Conservation (phyloP, 2,888 invertebrate genomes). For the Hydriomena furcata region DNA sequence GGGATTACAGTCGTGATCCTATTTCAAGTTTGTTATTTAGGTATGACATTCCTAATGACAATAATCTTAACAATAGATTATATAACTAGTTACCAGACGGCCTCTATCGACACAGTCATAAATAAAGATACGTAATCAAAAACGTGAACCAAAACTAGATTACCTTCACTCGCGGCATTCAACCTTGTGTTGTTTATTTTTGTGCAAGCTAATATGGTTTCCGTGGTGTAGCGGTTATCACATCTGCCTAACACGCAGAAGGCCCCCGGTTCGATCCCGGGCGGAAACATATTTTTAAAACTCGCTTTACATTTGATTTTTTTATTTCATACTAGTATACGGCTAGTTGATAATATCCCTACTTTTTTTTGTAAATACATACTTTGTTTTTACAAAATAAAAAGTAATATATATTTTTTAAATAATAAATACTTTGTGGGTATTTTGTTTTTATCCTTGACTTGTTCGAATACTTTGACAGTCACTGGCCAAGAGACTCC, state of each 20-base stretch:
- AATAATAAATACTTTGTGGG: neutral
- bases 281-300: constrained; percentile 85
- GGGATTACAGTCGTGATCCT: no score
- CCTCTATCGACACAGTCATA: constrained; percentile 20
- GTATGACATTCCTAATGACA: neutral
- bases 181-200: constrained; percentile 4
- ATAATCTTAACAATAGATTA: constrained; percentile 1
- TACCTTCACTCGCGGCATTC: constrained; percentile 29
- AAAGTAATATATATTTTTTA: no score
- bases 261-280: constrained; percentile 95
- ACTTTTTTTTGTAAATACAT: no score
- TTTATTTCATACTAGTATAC: no score
- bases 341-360: no score
- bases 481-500: constrained; percentile 54
- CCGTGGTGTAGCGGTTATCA: constrained; percentile 96
- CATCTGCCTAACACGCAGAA: constrained; percentile 96
- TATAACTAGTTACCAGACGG: neutral
- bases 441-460: neutral
- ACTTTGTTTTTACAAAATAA: no score
- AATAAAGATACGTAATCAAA: constrained; percentile 29
- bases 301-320: neutral
- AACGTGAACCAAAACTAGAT: constrained; percentile 14
- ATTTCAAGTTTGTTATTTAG: no score
- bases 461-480: constrained; percentile 49
- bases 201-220: constrained; percentile 68